Percentiles rank a stretch among this genome's conserved stretches.
Evolutionary conservation across 2,888 invertebrate genomes (phyloP).

Genomic region (Xestia rhomboidea): DNA sequence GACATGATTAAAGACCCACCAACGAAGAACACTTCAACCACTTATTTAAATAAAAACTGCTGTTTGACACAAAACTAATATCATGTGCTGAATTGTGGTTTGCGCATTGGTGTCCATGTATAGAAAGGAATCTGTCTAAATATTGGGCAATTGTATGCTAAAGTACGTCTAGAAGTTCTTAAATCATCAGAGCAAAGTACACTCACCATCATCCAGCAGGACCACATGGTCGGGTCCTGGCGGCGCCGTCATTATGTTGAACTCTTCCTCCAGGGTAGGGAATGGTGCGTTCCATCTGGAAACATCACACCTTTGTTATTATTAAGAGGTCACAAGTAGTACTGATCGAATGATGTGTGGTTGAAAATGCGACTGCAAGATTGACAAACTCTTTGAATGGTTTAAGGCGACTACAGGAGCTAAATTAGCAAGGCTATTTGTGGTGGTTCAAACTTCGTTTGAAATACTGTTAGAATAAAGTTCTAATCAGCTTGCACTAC

Average conservation of each 20-base stretch:
- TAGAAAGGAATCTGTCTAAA: not conserved
- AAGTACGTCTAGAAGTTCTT: not conserved
- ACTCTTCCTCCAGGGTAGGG: conserved; percentile 97
- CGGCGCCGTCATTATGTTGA: conserved; percentile 96
- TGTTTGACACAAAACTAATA: not conserved
- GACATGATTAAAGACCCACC: not conserved
- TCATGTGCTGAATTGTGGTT: not conserved
- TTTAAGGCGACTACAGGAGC: too few relatives aligned
- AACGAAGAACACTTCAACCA: not conserved
- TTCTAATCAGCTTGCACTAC: too few relatives aligned
- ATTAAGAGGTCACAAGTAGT: not conserved
- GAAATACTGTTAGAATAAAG: too few relatives aligned
- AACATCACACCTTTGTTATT: conserved; percentile 11
- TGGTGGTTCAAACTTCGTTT: too few relatives aligned
- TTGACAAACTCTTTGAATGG: not conserved
- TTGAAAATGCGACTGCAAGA: conserved; percentile 1
- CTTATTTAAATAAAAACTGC: not conserved
- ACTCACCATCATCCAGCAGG: conserved; percentile 94
- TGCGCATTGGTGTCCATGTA: not conserved
- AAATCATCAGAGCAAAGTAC: not conserved
- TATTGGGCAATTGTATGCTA: not conserved
- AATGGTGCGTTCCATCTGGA: conserved; percentile 96
- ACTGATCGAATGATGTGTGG: not conserved
- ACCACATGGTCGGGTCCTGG: conserved; percentile 93
- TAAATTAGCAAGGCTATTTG: too few relatives aligned